A percentile compares a stretch with the other conserved stretches of the same genome.
phyloP scores from a whole-genome alignment of 2,797 vertebrate species.

The Diplodus sargus region DNA sequence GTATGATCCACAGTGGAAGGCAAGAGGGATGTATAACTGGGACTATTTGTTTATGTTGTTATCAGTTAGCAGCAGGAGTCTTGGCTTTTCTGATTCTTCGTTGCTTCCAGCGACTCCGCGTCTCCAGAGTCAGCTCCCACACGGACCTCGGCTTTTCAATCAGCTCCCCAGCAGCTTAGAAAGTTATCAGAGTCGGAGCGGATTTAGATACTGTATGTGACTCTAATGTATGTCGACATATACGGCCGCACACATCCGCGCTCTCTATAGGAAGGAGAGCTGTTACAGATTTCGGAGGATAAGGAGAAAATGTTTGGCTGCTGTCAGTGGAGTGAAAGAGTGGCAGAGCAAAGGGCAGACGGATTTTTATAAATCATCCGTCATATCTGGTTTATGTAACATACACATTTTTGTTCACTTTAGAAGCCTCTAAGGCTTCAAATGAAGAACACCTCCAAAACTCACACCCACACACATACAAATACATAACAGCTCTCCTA shows the following conservation, averaged over 20 bases:
- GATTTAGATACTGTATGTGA: slow-evolving; percentile 47
- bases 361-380: slow-evolving; percentile 22
- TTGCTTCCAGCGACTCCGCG: slow-evolving; percentile 37
- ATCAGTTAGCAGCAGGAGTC: slow-evolving; percentile 70
- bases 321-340: slow-evolving; percentile 6
- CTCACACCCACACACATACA: slow-evolving; percentile 50
- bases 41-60: slow-evolving; percentile 59
- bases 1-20: slow-evolving; percentile 14
- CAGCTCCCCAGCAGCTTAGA: slow-evolving; percentile 48
- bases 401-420: slow-evolving; percentile 40
- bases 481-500: slow-evolving; percentile 53
- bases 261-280: slow-evolving; percentile 29
- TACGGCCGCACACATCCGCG: slow-evolving; percentile 9
- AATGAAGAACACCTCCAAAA: slow-evolving; percentile 58
- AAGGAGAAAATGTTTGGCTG: slow-evolving; percentile 1
- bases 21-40: slow-evolving; percentile 14
- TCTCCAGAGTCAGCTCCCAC: slow-evolving; percentile 57
- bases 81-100: slow-evolving; percentile 61
- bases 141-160: slow-evolving; percentile 51
- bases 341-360: slow-evolving; percentile 37
- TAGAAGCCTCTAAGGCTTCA: slow-evolving; percentile 43
- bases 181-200: slow-evolving; percentile 49
- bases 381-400: slow-evolving; percentile 53
- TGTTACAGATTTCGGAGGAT: slow-evolving; percentile 13
- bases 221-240: slow-evolving; percentile 37